Evolutionary conservation across 92 coral and sea anemone genomes (phyloP), one percentile per base, ranked within the genome.

Genomic region (Epizoanthus scotinus): DNA sequence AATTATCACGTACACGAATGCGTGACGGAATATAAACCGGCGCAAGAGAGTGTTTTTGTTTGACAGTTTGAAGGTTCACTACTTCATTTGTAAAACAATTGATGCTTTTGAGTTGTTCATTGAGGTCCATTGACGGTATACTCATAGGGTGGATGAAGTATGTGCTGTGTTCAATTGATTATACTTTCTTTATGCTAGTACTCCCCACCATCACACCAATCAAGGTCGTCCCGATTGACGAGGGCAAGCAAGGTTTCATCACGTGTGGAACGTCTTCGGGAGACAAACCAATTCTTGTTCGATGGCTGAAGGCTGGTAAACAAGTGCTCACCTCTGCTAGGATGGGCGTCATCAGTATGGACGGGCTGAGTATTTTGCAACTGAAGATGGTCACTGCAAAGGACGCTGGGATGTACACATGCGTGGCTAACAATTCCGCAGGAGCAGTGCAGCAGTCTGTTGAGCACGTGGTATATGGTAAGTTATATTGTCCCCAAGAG

Each of bases 401-500:
- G 25, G 95, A 95, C 86, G 92, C 93, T 47, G 99, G 99, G 58
- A 86, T 53, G 36, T 96, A 96, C 83, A 79, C 89, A 3, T 96
- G 99, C 79, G 71, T 85, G 81, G 93, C 86, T 59, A 87, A 85
- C 62, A 91, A 90, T 54, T 63, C 68, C 7, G 95, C 90, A 59
- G 99, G 98, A n/a, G 71, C 86, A 4, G 86, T 86, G 22, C 87
- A 78, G 7, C 83, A 81, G 64, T 83, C 91, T 5, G 70, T 69
- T 26, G 89, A 87, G 7, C 83, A 91, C 31, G 80, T 96, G 8
- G 99, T 96, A 22, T 89, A 89, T 50, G 95, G 99, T 96, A 85
- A 78, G 97, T 55, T 24, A 0, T 57, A 17, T 5, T 28, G 8
- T 25, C 19, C 8, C n/a, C 12, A 31, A 49, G 31, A 15, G 26